These are phyloP conservation scores for Melinopterus prodromus DNA, from an alignment of 2,888 invertebrate genomes.

Conservation along the genomic window DNA sequence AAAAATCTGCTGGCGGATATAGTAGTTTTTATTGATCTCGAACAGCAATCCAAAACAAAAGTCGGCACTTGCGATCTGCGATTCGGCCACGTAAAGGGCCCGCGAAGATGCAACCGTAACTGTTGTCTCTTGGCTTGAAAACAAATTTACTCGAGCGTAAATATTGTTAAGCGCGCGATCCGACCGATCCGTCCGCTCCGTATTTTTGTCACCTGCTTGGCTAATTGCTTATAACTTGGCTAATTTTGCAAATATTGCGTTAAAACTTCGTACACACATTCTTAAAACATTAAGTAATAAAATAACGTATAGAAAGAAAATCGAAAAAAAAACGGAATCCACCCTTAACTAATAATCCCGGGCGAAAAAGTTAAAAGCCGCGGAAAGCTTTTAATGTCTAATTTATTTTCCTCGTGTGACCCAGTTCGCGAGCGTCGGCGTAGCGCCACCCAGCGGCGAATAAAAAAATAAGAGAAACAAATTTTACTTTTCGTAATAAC, in stretches of 20 bases:
- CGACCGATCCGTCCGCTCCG: too few species aligned
- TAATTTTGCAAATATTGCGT: too few species aligned
- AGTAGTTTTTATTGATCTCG: slow-evolving; percentile 19
- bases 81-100: too few species aligned
- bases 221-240: too few species aligned
- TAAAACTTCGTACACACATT: too few species aligned
- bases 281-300: too few species aligned
- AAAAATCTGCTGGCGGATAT: slow-evolving; percentile 14
- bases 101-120: neutral
- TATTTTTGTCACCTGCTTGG: too few species aligned
- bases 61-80: neutral
- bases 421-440: neutral
- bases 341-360: neutral
- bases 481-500: slow-evolving; percentile 4
- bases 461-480: slow-evolving; percentile 4
- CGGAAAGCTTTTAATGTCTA: neutral
- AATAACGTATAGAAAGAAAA: too few species aligned
- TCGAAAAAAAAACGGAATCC: too few species aligned
- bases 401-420: neutral
- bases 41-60: slow-evolving; percentile 17
- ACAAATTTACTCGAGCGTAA: too few species aligned
- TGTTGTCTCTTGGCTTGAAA: too few species aligned
- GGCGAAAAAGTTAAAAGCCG: neutral
- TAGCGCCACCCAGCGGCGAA: neutral
- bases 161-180: too few species aligned